These are phyloP conservation scores for Falco novaeseelandiae DNA, from an alignment of 2,797 vertebrate species.

Conservation along the genomic window DNA sequence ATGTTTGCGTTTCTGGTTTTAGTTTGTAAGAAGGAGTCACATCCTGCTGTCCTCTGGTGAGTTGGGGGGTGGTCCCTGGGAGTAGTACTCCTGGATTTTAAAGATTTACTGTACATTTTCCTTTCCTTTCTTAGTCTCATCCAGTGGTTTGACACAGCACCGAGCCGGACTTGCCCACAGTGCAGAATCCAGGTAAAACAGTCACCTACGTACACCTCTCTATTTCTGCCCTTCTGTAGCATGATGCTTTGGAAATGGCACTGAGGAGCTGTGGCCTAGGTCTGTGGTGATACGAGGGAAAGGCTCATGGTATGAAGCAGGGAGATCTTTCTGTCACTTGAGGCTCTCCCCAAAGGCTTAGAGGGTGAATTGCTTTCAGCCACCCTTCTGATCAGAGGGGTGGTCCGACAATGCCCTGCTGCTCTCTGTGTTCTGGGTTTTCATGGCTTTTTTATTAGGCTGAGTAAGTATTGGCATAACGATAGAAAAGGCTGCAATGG, in stretches of 20 bases:
- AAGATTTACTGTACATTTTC: background rate
- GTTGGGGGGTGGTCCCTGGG: background rate
- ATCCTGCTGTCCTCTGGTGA: background rate
- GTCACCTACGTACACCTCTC: too few species aligned
- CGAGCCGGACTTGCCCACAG: constrained; percentile 91
- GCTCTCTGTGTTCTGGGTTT: background rate
- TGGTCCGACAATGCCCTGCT: background rate
- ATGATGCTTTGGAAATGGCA: rapidly evolving
- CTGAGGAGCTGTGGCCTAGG: rapidly evolving
- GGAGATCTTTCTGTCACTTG: background rate
- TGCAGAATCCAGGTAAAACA: constrained; percentile 90
- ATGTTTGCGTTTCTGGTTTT: background rate
- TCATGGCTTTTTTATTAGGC: background rate
- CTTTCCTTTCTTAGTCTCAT: constrained; percentile 80
- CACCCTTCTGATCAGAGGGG: background rate
- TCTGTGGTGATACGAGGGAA: background rate
- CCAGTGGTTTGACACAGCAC: constrained; percentile 93
- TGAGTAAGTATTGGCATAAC: background rate
- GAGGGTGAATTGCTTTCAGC: background rate
- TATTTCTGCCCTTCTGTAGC: background rate
- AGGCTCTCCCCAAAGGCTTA: background rate
- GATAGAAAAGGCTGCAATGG: background rate
- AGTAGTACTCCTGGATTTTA: background rate
- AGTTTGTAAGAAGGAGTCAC: background rate
- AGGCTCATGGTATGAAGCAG: background rate